Percentiles rank a stretch among this genome's conserved stretches.
Conservation (phyloP, 2,797 vertebrate species). For the Tiaroga cobitis region DNA sequence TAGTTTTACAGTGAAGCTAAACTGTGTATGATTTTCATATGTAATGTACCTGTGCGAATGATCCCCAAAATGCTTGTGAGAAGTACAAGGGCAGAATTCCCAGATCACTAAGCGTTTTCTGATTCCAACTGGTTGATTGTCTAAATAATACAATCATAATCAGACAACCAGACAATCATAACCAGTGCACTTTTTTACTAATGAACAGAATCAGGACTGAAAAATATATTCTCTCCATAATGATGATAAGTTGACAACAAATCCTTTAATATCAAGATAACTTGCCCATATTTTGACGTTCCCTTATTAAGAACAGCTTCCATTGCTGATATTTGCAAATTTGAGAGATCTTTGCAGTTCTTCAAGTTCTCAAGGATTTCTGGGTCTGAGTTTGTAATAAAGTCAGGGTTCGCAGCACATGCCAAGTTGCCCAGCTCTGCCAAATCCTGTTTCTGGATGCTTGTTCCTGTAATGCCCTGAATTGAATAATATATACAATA, state of each 20-base stretch:
- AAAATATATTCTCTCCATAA: background rate
- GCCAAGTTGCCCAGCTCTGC: slow-evolving; percentile 45
- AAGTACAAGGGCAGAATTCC: slow-evolving; percentile 44
- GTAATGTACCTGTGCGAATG: background rate
- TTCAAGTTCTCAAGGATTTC: slow-evolving; percentile 52
- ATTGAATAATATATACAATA: background rate
- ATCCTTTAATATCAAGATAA: background rate
- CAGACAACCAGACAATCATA: background rate
- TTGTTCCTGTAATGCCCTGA: slow-evolving; percentile 41
- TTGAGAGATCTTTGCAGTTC: slow-evolving; percentile 44
- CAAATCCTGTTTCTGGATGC: slow-evolving; percentile 26
- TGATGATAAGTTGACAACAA: background rate
- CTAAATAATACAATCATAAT: slow-evolving; percentile 2
- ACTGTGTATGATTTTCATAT: background rate
- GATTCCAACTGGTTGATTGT: background rate
- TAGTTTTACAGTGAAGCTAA: background rate
- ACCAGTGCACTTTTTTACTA: background rate
- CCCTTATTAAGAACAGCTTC: slow-evolving; percentile 19
- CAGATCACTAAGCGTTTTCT: slow-evolving; percentile 34
- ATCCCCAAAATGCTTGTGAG: background rate
- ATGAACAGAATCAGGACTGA: background rate
- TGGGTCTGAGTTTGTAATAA: slow-evolving; percentile 48
- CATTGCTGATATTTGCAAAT: slow-evolving; percentile 18
- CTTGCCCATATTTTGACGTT: slow-evolving; percentile 48
- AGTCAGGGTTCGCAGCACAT: slow-evolving; percentile 11